Evolutionary conservation across 2,113 vertebrate genomes (phyloP), one percentile per base, ranked within the genome.

Genomic region (Aptenodytes patagonicus): DNA sequence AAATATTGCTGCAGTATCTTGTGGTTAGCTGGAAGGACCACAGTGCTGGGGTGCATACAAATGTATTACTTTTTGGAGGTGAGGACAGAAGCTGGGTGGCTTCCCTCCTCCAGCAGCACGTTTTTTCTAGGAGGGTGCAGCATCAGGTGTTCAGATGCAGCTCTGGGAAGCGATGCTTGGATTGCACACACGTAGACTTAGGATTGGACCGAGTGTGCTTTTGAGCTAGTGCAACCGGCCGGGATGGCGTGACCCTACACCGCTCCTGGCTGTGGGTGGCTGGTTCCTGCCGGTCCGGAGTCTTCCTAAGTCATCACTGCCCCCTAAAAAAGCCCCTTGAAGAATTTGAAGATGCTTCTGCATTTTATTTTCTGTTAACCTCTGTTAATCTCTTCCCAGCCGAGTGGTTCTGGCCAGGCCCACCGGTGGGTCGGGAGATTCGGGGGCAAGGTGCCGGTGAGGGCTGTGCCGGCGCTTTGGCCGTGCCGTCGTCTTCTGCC

Each of bases 141-240:
- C 69, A 46, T 40, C 28, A 52, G 55, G 26, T 46, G 66, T 51
- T 76, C 17, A 19, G 49, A 42, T 31, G 44, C 34, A 36, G 54
- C 40, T 76, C 52, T 71, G 52, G 69, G 70, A 54, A 64, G 52
- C 2, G 40, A 29, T 26, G 40, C 32, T 72, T 65, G 49, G 17
- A 0, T 52, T 57, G 17, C 6, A 16, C 4, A 0, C 1, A 1
- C 10, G 4, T 20, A 13, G 19, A 6, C 10, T 10, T 4, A 3
- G 17, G 9, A 60, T 75, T 51, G 78, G 55, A 28, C 17, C 2
- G 5, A 22, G 36, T 6, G 38, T 7, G 11, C 29, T 19, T 44
- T 14, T 28, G 49, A 60, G 57, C 60, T 40, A 0, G 0, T 46
- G 62, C n/a, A 18, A 80, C 4, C 49, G 32, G 75, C 31, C 0